Percentiles rank a stretch among this genome's conserved stretches.
Conservation (phyloP, 37 sponge, comb jelly and placozoan species). For the Beroe forskalii region DNA sequence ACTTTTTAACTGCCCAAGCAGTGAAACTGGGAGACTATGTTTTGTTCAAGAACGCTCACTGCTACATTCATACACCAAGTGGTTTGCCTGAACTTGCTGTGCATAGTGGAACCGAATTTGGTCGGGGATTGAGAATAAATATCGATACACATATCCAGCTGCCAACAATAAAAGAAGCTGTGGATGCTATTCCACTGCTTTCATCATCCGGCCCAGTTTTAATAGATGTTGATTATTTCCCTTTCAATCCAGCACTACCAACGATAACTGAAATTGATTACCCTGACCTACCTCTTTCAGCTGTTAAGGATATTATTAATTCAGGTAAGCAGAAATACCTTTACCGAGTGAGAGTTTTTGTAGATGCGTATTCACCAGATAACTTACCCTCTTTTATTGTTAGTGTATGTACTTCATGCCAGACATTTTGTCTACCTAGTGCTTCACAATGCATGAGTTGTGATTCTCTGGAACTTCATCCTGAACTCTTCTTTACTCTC, state of each 20-base stretch:
- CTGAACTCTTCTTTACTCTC: constrained; percentile 3
- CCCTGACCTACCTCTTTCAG: not conserved
- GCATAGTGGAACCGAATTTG: not conserved
- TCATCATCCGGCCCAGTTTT: too few relatives aligned
- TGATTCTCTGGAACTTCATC: not conserved
- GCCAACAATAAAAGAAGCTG: not conserved
- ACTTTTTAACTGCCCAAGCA: not conserved
- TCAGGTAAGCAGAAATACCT: not conserved
- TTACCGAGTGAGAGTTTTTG: constrained; percentile 18
- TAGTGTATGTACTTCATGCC: not conserved
- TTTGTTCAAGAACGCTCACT: constrained; percentile 5
- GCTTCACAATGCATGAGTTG: not conserved
- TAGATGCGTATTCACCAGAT: constrained; percentile 7
- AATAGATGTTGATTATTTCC: not conserved
- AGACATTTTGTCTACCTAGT: not conserved
- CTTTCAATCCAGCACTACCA: not conserved
- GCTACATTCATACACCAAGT: not conserved
- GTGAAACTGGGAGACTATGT: not conserved
- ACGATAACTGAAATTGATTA: not conserved
- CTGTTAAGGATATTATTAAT: not conserved
- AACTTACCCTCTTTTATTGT: constrained; percentile 13
- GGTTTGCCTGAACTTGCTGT: not conserved
- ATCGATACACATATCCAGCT: too few relatives aligned
- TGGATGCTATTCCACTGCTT: too few relatives aligned
- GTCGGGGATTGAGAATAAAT: not conserved